phyloP scores from a whole-genome alignment of 2,113 vertebrate species.

The Silurus glanis region DNA sequence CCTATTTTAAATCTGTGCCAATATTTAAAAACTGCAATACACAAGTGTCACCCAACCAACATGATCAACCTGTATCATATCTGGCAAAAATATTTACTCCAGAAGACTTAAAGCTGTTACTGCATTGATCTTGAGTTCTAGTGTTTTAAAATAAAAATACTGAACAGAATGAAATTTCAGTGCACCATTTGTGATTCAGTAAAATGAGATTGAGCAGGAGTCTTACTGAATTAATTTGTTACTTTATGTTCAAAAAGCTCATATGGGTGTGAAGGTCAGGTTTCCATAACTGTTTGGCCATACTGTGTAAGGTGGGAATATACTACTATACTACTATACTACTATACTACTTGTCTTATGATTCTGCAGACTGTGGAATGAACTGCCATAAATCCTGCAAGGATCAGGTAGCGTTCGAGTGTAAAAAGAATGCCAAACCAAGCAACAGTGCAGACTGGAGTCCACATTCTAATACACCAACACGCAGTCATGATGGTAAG shows the following conservation, averaged over 20 bases:
- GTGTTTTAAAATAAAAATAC: too few relatives aligned
- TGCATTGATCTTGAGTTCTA: too few relatives aligned
- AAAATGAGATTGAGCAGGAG: too few relatives aligned
- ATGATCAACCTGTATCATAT: too few relatives aligned
- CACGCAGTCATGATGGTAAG: conserved; percentile 77
- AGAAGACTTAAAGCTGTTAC: too few relatives aligned
- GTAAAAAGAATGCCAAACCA: conserved; percentile 86
- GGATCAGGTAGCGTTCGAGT: conserved; percentile 94
- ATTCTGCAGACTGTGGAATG: conserved; percentile 86
- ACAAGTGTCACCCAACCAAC: too few relatives aligned
- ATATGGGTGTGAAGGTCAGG: not conserved
- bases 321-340: not conserved
- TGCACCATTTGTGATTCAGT: too few relatives aligned
- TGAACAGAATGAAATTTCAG: too few relatives aligned
- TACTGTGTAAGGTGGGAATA: not conserved
- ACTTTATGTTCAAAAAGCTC: not conserved
- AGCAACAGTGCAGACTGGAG: conserved; percentile 73
- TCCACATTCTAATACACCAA: conserved; percentile 73
- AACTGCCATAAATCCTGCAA: conserved; percentile 97
- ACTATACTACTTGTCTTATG: not conserved
- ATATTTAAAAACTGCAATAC: too few relatives aligned
- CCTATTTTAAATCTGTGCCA: too few relatives aligned
- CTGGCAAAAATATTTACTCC: too few relatives aligned
- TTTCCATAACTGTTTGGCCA: not conserved
- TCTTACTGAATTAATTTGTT: too few relatives aligned